Evolutionary conservation across 2,888 invertebrate species (phyloP).

Genomic region (Elegia similella): DNA sequence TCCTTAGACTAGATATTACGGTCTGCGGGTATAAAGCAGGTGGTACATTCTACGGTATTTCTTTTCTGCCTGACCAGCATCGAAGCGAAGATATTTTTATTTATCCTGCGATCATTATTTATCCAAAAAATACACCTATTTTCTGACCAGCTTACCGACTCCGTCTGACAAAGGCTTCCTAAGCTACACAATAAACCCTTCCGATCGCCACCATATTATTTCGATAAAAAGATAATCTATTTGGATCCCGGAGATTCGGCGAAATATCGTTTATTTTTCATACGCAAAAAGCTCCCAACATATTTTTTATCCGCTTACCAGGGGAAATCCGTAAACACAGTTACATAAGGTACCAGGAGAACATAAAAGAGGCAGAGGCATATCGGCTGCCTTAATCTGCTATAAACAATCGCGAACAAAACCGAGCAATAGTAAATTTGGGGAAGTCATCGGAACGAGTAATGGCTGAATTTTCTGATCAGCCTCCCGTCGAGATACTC

Average conservation of each 20-base stretch:
- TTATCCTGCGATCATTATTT: neutral
- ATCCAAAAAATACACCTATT: neutral
- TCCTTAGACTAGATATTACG: too few relatives aligned
- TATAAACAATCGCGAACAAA: constrained; percentile 65
- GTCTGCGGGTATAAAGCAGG: too few relatives aligned
- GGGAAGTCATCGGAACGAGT: constrained; percentile 60
- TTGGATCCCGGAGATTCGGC: constrained; percentile 30
- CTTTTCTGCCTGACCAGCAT: too few relatives aligned
- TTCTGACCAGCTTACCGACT: neutral
- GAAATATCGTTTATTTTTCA: constrained; percentile 47
- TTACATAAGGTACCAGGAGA: constrained; percentile 43
- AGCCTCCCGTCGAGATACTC: constrained; percentile 19
- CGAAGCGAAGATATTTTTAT: too few relatives aligned
- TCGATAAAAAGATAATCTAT: constrained; percentile 44
- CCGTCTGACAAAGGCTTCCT: constrained; percentile 1
- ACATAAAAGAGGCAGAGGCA: constrained; percentile 48
- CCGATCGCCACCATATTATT: constrained; percentile 28
- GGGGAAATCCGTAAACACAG: constrained; percentile 52
- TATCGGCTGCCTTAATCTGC: constrained; percentile 59
- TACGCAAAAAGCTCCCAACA: constrained; percentile 46
- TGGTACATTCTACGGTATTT: too few relatives aligned
- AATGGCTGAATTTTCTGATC: constrained; percentile 59
- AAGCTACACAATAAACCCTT: constrained; percentile 1
- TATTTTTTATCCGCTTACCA: constrained; percentile 58
- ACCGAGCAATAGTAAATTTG: constrained; percentile 60